These are phyloP conservation scores for Amphiduros pacificus DNA, from an alignment of 2,888 invertebrate species.

Conservation along the genomic window DNA sequence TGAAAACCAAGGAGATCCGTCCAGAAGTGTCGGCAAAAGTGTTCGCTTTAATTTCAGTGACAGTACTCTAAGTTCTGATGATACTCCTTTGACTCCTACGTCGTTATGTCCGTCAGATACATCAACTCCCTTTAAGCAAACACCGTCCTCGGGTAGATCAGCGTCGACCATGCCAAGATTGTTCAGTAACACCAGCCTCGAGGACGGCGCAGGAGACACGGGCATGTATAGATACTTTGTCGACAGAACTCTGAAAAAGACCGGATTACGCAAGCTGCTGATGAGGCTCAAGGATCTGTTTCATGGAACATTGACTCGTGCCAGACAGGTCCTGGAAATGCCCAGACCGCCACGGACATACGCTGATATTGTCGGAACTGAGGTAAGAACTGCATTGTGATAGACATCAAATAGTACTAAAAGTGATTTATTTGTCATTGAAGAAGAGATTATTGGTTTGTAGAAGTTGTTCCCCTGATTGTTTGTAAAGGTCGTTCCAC, in stretches of 20 bases:
- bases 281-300: conserved; percentile 70
- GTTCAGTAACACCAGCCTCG: conserved; percentile 49
- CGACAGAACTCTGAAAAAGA: conserved; percentile 83
- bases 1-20: conserved; percentile 27
- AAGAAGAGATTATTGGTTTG: no score
- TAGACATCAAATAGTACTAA: neutral
- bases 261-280: conserved; percentile 73
- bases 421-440: no score
- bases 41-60: conserved; percentile 4
- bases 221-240: conserved; percentile 72
- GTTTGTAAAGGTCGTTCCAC: no score
- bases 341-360: conserved; percentile 18
- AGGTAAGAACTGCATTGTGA: conserved; percentile 11
- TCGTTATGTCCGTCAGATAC: conserved; percentile 23
- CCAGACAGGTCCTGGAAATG: conserved; percentile 50
- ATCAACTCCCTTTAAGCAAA: conserved; percentile 31
- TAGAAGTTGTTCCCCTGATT: no score
- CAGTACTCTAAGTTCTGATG: neutral
- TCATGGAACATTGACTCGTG: conserved; percentile 52
- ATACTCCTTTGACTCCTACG: neutral
- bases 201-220: conserved; percentile 38
- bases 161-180: conserved; percentile 38
- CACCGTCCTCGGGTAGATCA: neutral
- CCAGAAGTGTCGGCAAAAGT: neutral
- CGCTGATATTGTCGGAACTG: conserved; percentile 5